Conservation (phyloP, 2,113 vertebrate species). For the Neolamprologus ventralis region DNA sequence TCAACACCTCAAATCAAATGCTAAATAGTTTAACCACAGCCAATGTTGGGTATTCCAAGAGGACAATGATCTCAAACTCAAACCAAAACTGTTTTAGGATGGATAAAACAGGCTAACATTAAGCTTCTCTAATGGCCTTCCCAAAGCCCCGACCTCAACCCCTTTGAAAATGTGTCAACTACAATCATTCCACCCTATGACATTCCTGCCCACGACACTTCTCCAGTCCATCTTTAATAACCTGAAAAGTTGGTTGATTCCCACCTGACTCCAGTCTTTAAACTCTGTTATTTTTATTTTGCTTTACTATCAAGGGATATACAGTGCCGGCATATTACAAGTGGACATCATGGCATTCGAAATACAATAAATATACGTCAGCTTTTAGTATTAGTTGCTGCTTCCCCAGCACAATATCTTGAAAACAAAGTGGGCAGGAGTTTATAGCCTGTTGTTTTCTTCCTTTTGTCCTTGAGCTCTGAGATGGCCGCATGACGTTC, state of each 20-base stretch:
- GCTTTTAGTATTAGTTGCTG: neutral
- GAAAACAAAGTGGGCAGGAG: neutral
- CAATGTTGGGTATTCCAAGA: neutral
- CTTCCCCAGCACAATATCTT: neutral
- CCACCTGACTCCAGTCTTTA: neutral
- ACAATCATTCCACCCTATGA: neutral
- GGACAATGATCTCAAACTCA: neutral
- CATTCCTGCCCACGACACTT: accelerated
- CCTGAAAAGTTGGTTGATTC: neutral
- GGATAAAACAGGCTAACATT: neutral
- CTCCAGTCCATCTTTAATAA: neutral
- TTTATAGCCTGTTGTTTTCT: neutral
- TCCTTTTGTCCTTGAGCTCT: neutral
- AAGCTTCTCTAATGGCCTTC: neutral
- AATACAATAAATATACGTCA: neutral
- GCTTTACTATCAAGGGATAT: neutral
- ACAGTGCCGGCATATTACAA: neutral
- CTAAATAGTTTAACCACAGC: neutral
- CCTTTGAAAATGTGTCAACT: neutral
- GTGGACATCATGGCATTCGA: neutral
- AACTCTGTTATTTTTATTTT: neutral
- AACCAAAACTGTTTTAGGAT: neutral
- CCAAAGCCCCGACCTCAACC: neutral
- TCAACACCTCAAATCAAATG: neutral
- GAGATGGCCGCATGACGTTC: neutral